Evolutionary conservation across 2,888 invertebrate species (phyloP).

Genomic region (Craniophora ligustri): DNA sequence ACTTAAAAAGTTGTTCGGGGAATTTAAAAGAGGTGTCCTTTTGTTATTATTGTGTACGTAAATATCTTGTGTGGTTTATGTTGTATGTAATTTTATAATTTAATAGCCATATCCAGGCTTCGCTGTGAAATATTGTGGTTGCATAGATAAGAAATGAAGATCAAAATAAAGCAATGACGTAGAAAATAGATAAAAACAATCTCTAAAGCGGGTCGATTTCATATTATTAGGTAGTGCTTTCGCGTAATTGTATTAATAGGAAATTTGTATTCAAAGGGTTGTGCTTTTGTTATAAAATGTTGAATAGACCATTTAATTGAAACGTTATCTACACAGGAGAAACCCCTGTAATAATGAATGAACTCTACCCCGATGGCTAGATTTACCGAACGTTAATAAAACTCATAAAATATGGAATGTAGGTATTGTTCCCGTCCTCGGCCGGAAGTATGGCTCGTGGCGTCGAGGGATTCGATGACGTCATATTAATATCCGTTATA

Average conservation of each 20-base stretch:
- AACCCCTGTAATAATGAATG: conserved; percentile 33
- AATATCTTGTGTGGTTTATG: neutral
- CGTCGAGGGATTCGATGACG: conserved; percentile 70
- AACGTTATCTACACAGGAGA: conserved; percentile 10
- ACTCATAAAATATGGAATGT: conserved; percentile 60
- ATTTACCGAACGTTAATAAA: conserved; percentile 43
- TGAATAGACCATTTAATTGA: conserved; percentile 21
- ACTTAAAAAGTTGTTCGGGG: conserved; percentile 25
- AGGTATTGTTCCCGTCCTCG: conserved; percentile 66
- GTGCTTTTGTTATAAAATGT: conserved; percentile 16
- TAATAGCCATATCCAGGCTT: too few relatives aligned
- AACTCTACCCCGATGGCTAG: conserved; percentile 14
- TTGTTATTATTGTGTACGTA: conserved; percentile 5
- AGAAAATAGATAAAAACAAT: too few relatives aligned
- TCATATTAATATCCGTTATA: conserved; percentile 77
- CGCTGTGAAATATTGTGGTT: too few relatives aligned
- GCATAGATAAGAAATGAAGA: too few relatives aligned
- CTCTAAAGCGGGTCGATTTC: too few relatives aligned
- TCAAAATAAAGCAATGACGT: too few relatives aligned
- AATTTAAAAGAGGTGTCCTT: conserved; percentile 12
- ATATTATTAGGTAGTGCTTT: too few relatives aligned
- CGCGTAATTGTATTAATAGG: too few relatives aligned
- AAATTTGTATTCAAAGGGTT: conserved; percentile 2
- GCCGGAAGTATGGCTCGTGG: conserved; percentile 71
- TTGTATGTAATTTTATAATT: neutral